Base-by-base conservation (phyloP, 1,140 invertebrate genomes). In the Heliconius melpomene region DNA sequence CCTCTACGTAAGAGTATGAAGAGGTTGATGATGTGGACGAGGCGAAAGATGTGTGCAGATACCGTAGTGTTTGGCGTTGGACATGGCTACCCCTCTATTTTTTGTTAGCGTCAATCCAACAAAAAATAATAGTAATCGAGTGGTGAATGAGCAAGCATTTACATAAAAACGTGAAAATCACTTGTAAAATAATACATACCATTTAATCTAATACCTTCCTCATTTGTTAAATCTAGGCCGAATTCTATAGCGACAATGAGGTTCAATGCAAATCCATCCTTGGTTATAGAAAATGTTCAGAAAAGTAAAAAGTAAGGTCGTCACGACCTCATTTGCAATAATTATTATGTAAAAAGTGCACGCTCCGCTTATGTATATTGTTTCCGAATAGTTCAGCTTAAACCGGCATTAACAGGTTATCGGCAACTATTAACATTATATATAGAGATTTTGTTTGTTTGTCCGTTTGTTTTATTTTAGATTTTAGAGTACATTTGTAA, bases 231-330 rank as follows among this genome's bases (percentile, higher is more conserved):
- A 66, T 66, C 60, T 66, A 16, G 60, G 60, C 23, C 60, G 60
- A 16, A 66, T 29, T 29, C 26, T n/a, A 66, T 29, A 66, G 60
- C 9, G 13, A 66, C 60, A 26, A 82, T 60, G 66, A 79, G 76
- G 29, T 78, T 82, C 66, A 82, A 80, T 77, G 74, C 16, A 57
- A 71, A 74, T 36, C 54, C 75, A 71, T 86, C 85, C 85, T 86
- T 83, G 83, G 74, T 71, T 84, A 81, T 84, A 86, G 85, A 86
- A 86, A 86, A 86, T 82, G 70, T n/a, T 20, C 79, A 83, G 83
- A 84, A 86, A 82, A 83, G 82, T 81, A 86, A 86, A 86, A 86
- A 86, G 79, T 86, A 83, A 86, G 85, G 85, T 75, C 85, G 85
- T 84, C 83, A 84, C 85, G 83, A 86, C 74, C 85, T 86, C 82